Evolutionary conservation across 2,888 invertebrate genomes (phyloP), one percentile per base, ranked within the genome.

Genomic region (Chymomyza amoena): DNA sequence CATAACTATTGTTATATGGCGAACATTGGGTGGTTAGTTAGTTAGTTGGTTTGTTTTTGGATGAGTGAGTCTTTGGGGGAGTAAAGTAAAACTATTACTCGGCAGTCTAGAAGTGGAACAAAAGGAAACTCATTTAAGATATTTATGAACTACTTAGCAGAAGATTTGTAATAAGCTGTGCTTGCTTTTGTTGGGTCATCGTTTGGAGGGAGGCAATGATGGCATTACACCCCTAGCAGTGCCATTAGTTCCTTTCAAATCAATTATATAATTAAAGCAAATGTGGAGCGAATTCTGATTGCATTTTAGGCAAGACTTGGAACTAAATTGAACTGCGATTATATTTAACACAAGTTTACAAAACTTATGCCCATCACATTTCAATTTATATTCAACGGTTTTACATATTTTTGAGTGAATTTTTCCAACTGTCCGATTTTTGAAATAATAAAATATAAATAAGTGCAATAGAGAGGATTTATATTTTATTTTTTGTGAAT

Each of bases 111-210:
- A 79, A 77, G 75, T 81, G 79, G 79, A 86, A 86, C 87, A 84
- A 86, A 82, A 73, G 77, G 77, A 82, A 86, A 84, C 76, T 76
- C 82, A 80, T 81, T 80, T 79, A 76, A 80, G 87, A 87, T 84
- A 87, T 84, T 84, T 84, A 87, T 86, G 80, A 87, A 84, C 81
- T 84, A 76, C 82, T 86, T 84, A 72, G 61, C 73, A 69, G 75
- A 69, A 77, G 78, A 80, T 80, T 85, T 71, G 84, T 78, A 81
- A 75, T 78, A 69, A 80, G 63, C 70, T 16, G 7, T 54, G 39
- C 13, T 13, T 45, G 39, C 13, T 13, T 45, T 45, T 13, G 39
- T 45, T 45, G 39, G 39, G 39, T 32, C 32, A 32, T 32, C 39
- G 39, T 4, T 45, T 13, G 39, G 6, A 1, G 32, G 7, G 7